Evolutionary conservation across 1,140 invertebrate species (phyloP), one percentile per base, ranked within the genome.

Genomic region (Globodera ellingtonae): DNA sequence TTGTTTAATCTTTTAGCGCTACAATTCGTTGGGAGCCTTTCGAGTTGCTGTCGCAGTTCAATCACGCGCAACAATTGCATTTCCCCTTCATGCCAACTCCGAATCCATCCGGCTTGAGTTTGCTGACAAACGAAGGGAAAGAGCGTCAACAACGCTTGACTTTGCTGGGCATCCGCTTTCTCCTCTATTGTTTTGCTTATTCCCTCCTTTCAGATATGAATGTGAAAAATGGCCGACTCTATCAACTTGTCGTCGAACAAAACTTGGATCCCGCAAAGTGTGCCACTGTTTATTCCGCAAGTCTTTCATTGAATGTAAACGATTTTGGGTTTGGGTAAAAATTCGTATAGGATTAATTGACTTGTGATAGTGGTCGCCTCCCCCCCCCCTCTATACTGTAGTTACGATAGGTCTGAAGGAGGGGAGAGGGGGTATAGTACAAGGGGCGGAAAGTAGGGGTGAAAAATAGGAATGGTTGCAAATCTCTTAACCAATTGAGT

Each of bases 1-100:
- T 76, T 76, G 3, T 44, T 44, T 2, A 66, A 69, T 70, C 18
- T 70, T 69, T 3, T 47, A 77, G 75, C 24, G 69, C 59, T 35
- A 24, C 78, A 9, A n/a, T 83, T 69, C 15, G n/a, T 5, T 83
- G 77, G 76, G 82, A 83, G 56, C 82, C 82, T 18, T 83, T 85
- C 73, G 78, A 84, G 71, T 48, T 85, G 6, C 15, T 85, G 6
- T 67, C 79, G 3, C 83, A 81, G 46, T 3, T 81, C 67, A 13
- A 83, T 15, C 69, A 48, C 47, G 15, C 59, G 21, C 69, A 67
- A n/a, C 62, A 46, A 21, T 24, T 65, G 52, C 75, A 77, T 65
- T 77, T 77, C 13, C 75, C 75, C 13, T 13, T 47, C 18, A 35
- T 35, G 35, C n/a, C n/a, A 52, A 69, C 46, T 5, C 35, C 59